Conservation (phyloP, 1,140 invertebrate species). For the Branchinecta lindahli region DNA sequence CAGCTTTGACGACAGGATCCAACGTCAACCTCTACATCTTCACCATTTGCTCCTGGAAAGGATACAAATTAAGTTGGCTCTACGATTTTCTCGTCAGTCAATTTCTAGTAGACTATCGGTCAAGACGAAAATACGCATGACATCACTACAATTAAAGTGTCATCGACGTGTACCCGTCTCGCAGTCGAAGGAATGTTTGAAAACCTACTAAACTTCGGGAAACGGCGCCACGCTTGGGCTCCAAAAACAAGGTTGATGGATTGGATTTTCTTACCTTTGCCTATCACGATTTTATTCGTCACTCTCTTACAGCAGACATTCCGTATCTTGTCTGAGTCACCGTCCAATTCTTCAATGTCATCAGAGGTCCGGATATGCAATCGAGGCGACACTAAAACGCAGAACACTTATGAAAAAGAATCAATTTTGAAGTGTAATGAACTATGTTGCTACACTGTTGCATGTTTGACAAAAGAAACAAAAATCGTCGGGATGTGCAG, state of each 20-base stretch:
- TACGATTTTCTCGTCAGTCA: not conserved
- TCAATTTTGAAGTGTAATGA: too few species aligned
- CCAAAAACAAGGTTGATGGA: not conserved
- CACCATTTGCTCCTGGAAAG: slow-evolving; percentile 18
- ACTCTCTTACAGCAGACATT: not conserved
- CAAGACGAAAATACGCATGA: not conserved
- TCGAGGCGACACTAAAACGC: too few species aligned
- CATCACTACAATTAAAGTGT: not conserved
- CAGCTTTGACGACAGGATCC: slow-evolving; percentile 19
- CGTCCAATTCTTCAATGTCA: not conserved
- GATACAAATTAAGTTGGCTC: too few species aligned
- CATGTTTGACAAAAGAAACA: too few species aligned
- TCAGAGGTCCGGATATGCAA: too few species aligned
- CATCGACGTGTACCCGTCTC: too few species aligned
- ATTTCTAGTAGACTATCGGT: not conserved
- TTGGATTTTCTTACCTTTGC: not conserved
- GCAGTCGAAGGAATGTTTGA: too few species aligned
- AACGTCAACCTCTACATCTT: slow-evolving; percentile 17
- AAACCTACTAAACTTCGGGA: too few species aligned
- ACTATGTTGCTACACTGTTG: too few species aligned
- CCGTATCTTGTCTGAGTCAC: not conserved
- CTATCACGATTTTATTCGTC: not conserved
- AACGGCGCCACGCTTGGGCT: not conserved
- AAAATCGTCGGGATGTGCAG: too few species aligned
- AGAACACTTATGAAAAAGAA: too few species aligned